Evolutionary conservation across 2,113 vertebrate genomes (phyloP).

Genomic region (Regulus satrapa): DNA sequence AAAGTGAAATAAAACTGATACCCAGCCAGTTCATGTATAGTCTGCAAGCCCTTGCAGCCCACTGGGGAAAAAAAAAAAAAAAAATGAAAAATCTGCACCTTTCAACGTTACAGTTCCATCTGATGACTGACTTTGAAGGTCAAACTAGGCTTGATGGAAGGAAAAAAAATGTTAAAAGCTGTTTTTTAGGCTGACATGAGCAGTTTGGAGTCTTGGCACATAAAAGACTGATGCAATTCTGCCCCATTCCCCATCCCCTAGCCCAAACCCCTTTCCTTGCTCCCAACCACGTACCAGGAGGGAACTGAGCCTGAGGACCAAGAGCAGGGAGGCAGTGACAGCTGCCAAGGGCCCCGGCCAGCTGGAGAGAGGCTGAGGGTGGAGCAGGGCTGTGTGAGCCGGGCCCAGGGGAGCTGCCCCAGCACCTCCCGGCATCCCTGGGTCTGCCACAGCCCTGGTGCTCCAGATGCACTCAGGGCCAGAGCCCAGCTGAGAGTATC

Average conservation of each 20-base stretch:
- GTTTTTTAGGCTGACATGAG: background rate
- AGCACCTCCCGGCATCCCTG: background rate
- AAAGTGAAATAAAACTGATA: background rate
- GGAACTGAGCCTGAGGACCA: rapidly evolving
- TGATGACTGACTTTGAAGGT: background rate
- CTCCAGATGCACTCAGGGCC: background rate
- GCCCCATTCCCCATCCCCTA: background rate
- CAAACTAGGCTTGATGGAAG: background rate
- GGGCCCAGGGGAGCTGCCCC: background rate
- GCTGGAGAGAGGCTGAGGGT: background rate
- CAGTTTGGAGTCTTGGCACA: background rate
- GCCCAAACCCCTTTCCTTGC: background rate
- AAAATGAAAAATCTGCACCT: background rate
- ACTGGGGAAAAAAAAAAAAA: background rate
- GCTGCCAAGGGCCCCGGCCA: background rate
- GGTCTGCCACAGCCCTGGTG: too few relatives aligned
- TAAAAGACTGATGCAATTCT: background rate
- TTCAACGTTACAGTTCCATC: background rate
- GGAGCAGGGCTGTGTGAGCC: background rate
- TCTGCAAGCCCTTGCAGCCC: background rate
- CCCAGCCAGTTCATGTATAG: background rate
- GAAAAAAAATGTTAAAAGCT: background rate
- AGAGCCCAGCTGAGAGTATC: background rate
- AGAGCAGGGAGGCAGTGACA: background rate
- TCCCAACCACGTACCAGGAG: background rate